Evolutionary conservation across 2,113 vertebrate species (phyloP).

Genomic region (Peucedramus taeniatus): DNA sequence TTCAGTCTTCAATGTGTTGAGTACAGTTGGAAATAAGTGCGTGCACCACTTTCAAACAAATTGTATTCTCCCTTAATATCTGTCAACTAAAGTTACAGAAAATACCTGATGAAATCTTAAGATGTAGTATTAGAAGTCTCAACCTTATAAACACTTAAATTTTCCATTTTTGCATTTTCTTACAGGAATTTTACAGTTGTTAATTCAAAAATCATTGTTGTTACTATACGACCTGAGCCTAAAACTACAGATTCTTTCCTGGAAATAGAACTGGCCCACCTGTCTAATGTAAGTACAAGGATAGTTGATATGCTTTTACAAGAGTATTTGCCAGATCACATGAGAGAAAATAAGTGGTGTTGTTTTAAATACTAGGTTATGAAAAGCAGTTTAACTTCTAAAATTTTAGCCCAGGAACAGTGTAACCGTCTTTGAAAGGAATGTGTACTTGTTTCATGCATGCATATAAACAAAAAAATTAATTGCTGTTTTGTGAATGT

Average conservation of each 20-base stretch:
- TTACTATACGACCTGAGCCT: conserved; percentile 93
- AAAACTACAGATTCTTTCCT: conserved; percentile 86
- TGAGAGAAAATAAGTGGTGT: background rate
- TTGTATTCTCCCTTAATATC: background rate
- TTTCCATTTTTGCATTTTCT: background rate
- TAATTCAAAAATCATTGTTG: conserved; percentile 97
- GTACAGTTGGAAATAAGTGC: background rate
- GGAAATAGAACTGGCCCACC: conserved; percentile 96
- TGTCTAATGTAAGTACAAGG: conserved; percentile 89
- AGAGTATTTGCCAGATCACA: background rate
- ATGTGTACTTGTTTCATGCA: background rate
- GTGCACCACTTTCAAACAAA: background rate
- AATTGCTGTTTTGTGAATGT: background rate
- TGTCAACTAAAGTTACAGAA: background rate
- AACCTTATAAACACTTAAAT: background rate
- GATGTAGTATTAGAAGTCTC: background rate
- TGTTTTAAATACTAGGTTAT: background rate
- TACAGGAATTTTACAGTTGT: conserved; percentile 94
- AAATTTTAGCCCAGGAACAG: background rate
- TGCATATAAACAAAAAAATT: background rate
- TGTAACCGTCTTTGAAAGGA: background rate
- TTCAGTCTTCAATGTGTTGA: background rate
- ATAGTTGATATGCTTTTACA: background rate
- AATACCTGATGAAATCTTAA: background rate
- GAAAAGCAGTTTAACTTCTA: background rate